phyloP scores from a whole-genome alignment of 1,140 invertebrate genomes.

The Dreissena polymorpha region DNA sequence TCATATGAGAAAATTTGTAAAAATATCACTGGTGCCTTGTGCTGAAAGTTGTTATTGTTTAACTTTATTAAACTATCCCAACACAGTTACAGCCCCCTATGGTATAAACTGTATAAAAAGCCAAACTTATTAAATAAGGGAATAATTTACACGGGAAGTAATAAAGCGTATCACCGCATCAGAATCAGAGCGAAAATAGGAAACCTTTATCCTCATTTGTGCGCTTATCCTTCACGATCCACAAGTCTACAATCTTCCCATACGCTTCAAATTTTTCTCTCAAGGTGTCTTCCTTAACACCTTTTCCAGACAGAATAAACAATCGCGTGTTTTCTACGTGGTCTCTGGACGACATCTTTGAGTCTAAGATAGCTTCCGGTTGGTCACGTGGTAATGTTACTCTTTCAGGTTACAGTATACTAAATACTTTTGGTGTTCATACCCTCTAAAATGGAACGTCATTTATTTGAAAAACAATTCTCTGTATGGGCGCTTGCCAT shows the following conservation, averaged over 20 bases:
- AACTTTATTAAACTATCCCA: too few species aligned
- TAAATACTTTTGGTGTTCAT: background rate
- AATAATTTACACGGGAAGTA: too few species aligned
- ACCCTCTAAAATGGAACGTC: too few species aligned
- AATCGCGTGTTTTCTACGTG: constrained; percentile 91
- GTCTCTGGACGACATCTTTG: constrained; percentile 78
- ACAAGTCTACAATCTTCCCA: constrained; percentile 93
- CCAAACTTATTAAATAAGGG: background rate
- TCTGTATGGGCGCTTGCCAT: too few species aligned
- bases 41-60: too few species aligned
- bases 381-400: background rate
- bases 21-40: too few species aligned
- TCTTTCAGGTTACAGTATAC: background rate
- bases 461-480: too few species aligned
- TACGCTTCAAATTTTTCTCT: constrained; percentile 88
- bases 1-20: too few species aligned
- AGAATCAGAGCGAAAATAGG: too few species aligned
- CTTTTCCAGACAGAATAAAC: constrained; percentile 93
- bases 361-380: too few species aligned
- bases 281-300: constrained; percentile 89
- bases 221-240: constrained; percentile 91
- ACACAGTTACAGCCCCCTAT: too few species aligned
- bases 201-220: constrained; percentile 92
- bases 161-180: too few species aligned
- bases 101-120: constrained; percentile 61